phyloP scores from a whole-genome alignment of 2,888 invertebrate species.

The Dicranocentrus wangi region DNA sequence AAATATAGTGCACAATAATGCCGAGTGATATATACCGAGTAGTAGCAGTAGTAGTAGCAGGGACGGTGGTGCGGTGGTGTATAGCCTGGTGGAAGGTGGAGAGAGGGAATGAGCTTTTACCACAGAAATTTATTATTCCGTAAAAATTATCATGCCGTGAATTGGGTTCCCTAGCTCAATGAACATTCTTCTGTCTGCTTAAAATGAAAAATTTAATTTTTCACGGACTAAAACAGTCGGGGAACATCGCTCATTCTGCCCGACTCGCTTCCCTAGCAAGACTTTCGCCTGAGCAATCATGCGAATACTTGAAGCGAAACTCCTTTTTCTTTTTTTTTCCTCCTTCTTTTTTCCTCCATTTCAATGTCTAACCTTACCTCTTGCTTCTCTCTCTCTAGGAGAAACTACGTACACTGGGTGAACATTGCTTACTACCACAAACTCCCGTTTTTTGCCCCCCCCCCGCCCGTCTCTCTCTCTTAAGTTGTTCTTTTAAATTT shows the following conservation, averaged over 20 bases:
- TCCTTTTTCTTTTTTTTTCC: constrained; percentile 46
- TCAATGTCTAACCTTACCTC: constrained; percentile 23
- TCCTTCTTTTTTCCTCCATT: constrained; percentile 30
- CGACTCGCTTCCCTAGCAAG: constrained; percentile 65
- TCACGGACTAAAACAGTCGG: constrained; percentile 73
- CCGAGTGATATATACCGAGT: no score
- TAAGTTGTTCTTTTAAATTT: constrained; percentile 58
- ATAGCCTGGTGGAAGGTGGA: constrained; percentile 30
- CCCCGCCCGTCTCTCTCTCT: background rate
- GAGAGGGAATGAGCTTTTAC: constrained; percentile 70
- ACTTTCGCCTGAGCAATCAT: constrained; percentile 73
- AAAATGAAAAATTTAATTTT: constrained; percentile 73
- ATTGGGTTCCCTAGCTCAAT: constrained; percentile 69
- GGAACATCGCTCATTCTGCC: constrained; percentile 72
- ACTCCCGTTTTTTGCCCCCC: background rate
- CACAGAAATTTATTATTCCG: constrained; percentile 73
- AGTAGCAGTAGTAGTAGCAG: no score
- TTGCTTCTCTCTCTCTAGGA: background rate
- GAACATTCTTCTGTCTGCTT: constrained; percentile 66
- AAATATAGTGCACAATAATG: constrained; percentile 7
- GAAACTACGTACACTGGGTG: constrained; percentile 8
- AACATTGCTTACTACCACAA: constrained; percentile 1
- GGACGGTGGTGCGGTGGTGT: no score
- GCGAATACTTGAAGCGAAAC: constrained; percentile 68
- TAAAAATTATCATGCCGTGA: constrained; percentile 73